Evolutionary conservation across 1,140 invertebrate species (phyloP), one percentile per base, ranked within the genome.

Genomic region (Saccostrea echinata): DNA sequence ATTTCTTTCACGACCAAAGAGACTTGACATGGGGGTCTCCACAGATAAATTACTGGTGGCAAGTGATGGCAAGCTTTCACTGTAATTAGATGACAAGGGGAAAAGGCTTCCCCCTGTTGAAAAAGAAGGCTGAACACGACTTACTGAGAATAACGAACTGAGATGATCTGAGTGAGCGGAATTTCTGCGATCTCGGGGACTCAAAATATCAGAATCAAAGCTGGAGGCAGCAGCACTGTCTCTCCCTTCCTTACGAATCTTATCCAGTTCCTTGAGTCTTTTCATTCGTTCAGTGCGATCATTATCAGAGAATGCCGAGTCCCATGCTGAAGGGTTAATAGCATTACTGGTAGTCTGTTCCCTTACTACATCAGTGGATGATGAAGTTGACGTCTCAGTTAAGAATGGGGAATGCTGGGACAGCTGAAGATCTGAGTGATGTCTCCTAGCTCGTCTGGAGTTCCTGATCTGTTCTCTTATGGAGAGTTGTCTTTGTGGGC

Each of bases 381-480:
- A 53, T 6, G 43, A 16, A 1, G 52, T 33, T 18, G 81, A 53
- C 21, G 81, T 83, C 52, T 83, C 68, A 21, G 81, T 51, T 24
- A 51, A 24, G 35, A 83, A 83, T 9, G 81, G 35, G 18, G 33
- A 30, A 43, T 80, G 52, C 55, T 81, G 53, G 6, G 82, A 33
- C 6, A 61, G 21, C 57, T 84, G 81, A 52, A 61, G 35, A 33
- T 88, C 87, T 24, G 87, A 88, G 55, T 84, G 68, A 64, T 84
- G 68, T 81, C 87, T 84, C 52, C 87, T 76, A 43, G 82, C 84
- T 43, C 30, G 64, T 64, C 87, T 76, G 13, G 64, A 80, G 16
- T 68, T 84, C 53, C 87, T 51, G 27, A 88, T 88, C 35, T 88
- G 87, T 33, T 88, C 87, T 61, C 82, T n/a, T 18, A 88, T 61